Evolutionary conservation across 2,888 invertebrate species (phyloP), one percentile per base, ranked within the genome.

Genomic region (Drosophila siamana): DNA sequence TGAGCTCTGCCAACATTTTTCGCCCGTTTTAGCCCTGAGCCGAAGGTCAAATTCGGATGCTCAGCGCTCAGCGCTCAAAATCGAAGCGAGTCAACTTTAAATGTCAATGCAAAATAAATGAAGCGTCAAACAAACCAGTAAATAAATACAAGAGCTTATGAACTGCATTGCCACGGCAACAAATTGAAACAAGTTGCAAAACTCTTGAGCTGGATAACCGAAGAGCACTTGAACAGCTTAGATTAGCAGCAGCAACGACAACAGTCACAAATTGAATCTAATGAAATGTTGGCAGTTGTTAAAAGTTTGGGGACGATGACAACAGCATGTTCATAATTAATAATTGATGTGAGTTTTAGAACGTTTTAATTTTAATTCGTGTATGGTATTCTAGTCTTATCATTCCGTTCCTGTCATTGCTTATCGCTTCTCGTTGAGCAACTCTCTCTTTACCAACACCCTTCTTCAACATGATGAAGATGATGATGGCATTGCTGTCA

Each of bases 91-190:
- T 19, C 15, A 30, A 46, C 57, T 65, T 54, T 50, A 52, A 76
- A 69, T 69, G 73, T 38, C 76, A 74, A 77, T 67, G 57, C 55
- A 52, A 73, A 69, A 55, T 64, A 48, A 73, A 66, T 76, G 73
- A 69, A 60, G 68, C 41, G 19, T 16, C 47, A 52, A 57, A 68
- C 72, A 52, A 65, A 40, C 22, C 56, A 56, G 30, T 28, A 50
- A 57, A 57, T 38, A 69, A 11, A 57, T 11, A 28, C 16, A 41
- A 24, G 40, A n/a, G 46, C 48, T 60, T 33, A 36, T 36, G n/a
- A 28, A 55, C 59, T 33, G 22, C 67, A 68, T 77, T 63, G 48
- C 59, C 56, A 33, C 61, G 52, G 41, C 72, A 70, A 70, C 65
- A 54, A 65, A 65, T 68, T 38, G 15, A 44, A 66, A 72, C 50